These are phyloP conservation scores for Monoplex corrugatus DNA, from an alignment of 2,888 invertebrate species.

Conservation along the genomic window DNA sequence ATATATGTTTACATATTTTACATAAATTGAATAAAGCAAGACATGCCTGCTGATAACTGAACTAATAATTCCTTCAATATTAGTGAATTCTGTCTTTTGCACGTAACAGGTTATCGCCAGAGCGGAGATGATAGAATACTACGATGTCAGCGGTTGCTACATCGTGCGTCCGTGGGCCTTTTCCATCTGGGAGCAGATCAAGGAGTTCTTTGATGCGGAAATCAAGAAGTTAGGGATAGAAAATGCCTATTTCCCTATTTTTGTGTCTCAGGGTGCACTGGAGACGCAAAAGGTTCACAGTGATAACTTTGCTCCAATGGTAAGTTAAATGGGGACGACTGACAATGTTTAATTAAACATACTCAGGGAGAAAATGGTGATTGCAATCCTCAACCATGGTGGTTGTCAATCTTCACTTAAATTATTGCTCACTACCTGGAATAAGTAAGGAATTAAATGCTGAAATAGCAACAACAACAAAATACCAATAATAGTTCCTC, in stretches of 20 bases:
- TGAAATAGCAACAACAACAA: no score
- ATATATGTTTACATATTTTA: no score
- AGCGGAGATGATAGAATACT: conserved; percentile 99
- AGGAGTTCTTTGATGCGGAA: conserved; percentile 91
- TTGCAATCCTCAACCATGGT: no score
- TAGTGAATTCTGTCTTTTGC: no score
- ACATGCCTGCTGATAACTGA: neutral
- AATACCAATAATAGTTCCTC: no score
- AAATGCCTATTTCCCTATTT: conserved; percentile 99
- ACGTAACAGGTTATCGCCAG: conserved; percentile 90
- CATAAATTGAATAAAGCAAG: no score
- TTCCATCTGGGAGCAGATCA: conserved; percentile 96
- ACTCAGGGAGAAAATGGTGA: no score
- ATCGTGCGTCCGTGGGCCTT: conserved; percentile 98
- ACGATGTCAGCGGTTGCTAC: conserved; percentile 99
- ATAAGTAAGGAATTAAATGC: no score
- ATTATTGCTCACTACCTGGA: no score
- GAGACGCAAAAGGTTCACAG: conserved; percentile 98
- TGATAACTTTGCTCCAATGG: conserved; percentile 99
- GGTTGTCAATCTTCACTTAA: no score
- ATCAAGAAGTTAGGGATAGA: conserved; percentile 96
- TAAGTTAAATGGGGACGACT: conserved; percentile 82
- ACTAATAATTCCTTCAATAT: no score
- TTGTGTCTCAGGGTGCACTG: conserved; percentile 93
- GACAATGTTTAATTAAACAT: no score